Base-by-base conservation (phyloP, 2,888 invertebrate species). In the Acleris holmiana region DNA sequence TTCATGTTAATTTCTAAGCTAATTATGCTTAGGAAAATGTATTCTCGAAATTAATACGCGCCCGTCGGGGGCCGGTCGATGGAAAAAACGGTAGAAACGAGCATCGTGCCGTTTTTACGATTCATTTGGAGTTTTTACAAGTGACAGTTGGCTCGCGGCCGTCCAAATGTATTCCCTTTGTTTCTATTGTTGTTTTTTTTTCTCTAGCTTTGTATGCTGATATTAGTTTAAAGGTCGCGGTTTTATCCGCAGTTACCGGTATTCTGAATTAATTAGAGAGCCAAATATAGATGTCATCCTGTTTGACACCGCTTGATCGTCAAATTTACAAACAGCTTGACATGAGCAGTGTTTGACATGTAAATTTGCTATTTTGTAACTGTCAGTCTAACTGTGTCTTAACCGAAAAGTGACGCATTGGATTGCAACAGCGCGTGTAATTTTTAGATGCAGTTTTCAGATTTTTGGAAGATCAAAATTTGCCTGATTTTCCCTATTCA, bases 1-100 rank as follows among this genome's bases (percentile, higher is more conserved):
- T 80, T 85, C 91, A 91, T 91, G 92, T 90, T 91, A 92, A 92
- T 92, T 91, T 87, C 87, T 87, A 88, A 90, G 83, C 84, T 92
- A 92, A 92, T 92, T 90, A 91, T 88, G 86, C 83, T 89, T 86
- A 91, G 88, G 91, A 90, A 91, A 90, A 90, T 91, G 80, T 90
- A 91, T 91, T 88, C 89, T 84, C 84, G 81, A 82, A 89, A 91
- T 91, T 91, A 91, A 91, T 91, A 88, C 80, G 69, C 77, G 77
- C 76, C 76, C 74, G 81, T 77, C 79, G 83, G 88, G 89, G 86
- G 82, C 83, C 86, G 83, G 77, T 81, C 84, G 80, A 76, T 71
- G 77, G 71, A 80, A 79, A 70, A 81, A 84, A 87, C 84, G 80
- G 76, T 76, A 76, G 72, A 66, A 82, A 73, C 79, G 76, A 76